Evolutionary conservation across 2,797 vertebrate genomes (phyloP).

Genomic region (Rhodeus uyekii): DNA sequence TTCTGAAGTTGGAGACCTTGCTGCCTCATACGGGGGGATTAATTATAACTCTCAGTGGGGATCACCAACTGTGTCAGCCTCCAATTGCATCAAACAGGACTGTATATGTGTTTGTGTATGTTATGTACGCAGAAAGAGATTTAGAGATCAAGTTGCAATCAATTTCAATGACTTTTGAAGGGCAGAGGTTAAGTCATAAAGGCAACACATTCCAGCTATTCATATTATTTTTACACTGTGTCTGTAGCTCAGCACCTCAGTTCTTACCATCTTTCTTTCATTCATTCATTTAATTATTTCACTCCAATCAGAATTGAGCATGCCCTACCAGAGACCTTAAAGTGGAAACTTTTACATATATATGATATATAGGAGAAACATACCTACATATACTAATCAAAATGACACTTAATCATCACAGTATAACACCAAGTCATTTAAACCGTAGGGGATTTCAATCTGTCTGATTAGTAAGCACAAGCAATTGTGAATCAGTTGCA

Average conservation of each 20-base stretch:
- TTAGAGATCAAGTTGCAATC: conserved; percentile 1
- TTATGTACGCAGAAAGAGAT: background rate
- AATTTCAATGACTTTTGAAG: background rate
- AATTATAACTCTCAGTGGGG: conserved; percentile 50
- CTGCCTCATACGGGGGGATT: conserved; percentile 35
- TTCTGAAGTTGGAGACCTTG: conserved; percentile 25
- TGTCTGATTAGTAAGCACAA: no score
- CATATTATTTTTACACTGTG: background rate
- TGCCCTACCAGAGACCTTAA: no score
- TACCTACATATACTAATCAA: no score
- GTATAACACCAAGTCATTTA: no score
- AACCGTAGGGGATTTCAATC: no score
- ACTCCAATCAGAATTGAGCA: no score
- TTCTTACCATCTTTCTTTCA: background rate
- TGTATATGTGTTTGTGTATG: conserved; percentile 14
- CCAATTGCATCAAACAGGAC: conserved; percentile 7
- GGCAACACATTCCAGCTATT: background rate
- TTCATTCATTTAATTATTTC: no score
- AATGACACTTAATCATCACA: no score
- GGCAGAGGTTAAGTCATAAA: conserved; percentile 8
- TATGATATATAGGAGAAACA: no score
- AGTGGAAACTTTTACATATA: no score
- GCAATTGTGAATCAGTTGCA: no score
- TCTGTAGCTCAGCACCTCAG: background rate
- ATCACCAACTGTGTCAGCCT: conserved; percentile 1